phyloP scores from a whole-genome alignment of 2,888 invertebrate species.

The Andrena minutula region DNA sequence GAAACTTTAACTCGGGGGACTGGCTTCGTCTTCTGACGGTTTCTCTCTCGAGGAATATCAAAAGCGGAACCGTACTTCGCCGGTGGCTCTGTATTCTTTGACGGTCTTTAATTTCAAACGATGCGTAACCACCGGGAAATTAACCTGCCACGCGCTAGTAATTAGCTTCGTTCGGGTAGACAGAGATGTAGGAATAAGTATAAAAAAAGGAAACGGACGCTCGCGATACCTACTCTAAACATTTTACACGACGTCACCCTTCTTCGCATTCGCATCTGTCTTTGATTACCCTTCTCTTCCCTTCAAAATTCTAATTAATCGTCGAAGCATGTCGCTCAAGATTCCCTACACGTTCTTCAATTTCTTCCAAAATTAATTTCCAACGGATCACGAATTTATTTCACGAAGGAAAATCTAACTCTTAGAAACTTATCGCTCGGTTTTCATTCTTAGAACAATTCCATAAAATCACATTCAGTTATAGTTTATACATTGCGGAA shows the following conservation, averaged over 20 bases:
- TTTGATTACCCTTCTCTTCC: background rate
- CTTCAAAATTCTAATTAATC: background rate
- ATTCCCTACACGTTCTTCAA: background rate
- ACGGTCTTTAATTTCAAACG: constrained; percentile 54
- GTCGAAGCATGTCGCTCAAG: background rate
- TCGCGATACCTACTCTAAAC: background rate
- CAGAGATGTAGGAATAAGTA: constrained; percentile 11
- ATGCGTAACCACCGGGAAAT: constrained; percentile 50
- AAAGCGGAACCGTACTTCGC: constrained; percentile 42
- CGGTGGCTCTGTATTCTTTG: constrained; percentile 39
- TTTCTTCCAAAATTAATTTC: background rate
- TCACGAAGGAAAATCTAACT: background rate
- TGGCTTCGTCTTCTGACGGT: constrained; percentile 34
- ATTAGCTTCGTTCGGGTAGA: constrained; percentile 40
- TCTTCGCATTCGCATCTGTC: constrained; percentile 4
- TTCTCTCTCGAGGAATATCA: constrained; percentile 29
- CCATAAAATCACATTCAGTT: background rate
- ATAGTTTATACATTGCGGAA: background rate
- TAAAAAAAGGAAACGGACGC: constrained; percentile 11
- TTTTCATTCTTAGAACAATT: background rate
- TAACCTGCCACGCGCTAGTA: constrained; percentile 39
- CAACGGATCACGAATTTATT: background rate
- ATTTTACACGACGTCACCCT: background rate
- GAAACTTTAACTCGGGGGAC: constrained; percentile 44
- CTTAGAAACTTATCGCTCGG: no score